Evolutionary conservation across 2,113 vertebrate genomes (phyloP).

Genomic region (Empidonax alnorum): DNA sequence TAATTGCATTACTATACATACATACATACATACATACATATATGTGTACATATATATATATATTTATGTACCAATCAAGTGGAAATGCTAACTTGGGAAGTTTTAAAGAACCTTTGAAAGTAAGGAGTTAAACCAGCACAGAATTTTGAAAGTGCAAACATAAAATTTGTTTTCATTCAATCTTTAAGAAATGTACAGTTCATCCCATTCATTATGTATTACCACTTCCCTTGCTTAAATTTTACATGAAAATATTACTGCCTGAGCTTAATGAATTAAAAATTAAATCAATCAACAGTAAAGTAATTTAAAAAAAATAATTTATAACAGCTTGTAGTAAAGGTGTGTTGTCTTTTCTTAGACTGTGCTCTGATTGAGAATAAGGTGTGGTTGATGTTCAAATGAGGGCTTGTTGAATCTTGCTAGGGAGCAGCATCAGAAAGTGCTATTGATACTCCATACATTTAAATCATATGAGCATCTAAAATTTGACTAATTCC

Average conservation of each 20-base stretch:
- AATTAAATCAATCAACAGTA: background rate
- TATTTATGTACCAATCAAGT: background rate
- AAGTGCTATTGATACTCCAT: background rate
- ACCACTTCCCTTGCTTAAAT: background rate
- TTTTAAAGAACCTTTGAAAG: slow-evolving; percentile 9
- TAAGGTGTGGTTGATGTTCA: background rate
- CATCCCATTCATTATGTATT: background rate
- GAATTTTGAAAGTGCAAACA: background rate
- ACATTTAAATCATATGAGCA: background rate
- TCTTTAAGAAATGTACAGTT: background rate
- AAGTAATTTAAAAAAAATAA: background rate
- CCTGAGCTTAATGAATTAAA: background rate
- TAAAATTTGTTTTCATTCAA: background rate
- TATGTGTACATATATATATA: background rate
- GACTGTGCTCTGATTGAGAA: background rate
- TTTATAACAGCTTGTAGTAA: background rate
- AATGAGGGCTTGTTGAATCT: background rate
- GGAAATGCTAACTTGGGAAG: background rate
- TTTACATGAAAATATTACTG: background rate
- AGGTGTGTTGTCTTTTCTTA: background rate
- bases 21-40: background rate
- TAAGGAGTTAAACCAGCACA: background rate
- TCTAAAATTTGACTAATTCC: background rate
- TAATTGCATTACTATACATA: background rate
- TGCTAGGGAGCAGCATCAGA: background rate